Percentiles rank a stretch among this genome's conserved stretches.
These are phyloP conservation scores for Phrynocephalus vlangalii DNA, from an alignment of 2,797 vertebrate species.

Conservation along the genomic window DNA sequence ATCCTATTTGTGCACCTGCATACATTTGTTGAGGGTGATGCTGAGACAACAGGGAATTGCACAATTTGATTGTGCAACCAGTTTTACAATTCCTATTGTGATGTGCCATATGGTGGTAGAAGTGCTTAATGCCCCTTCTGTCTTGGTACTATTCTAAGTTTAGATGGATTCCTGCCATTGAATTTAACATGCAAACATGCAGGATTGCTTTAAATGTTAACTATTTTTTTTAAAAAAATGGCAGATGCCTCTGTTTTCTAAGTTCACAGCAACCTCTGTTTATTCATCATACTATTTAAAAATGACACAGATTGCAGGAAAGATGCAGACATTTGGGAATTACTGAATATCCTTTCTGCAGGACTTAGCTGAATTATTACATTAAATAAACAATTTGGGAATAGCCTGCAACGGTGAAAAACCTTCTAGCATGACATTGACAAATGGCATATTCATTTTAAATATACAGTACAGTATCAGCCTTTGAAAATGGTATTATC, in stretches of 20 bases:
- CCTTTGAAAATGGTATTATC: conserved; percentile 34
- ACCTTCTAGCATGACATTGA: conserved; percentile 22
- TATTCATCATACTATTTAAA: not conserved
- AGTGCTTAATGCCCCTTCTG: too few species aligned
- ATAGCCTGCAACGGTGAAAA: conserved; percentile 41
- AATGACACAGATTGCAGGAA: not conserved
- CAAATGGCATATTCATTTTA: conserved; percentile 46
- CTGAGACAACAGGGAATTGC: too few species aligned
- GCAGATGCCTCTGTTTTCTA: conserved; percentile 20
- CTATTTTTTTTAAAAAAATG: not conserved
- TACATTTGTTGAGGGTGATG: too few species aligned
- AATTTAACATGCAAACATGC: not conserved
- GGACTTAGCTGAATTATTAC: conserved; percentile 21
- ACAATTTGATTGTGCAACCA: too few species aligned
- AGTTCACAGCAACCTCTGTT: not conserved
- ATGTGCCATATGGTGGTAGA: too few species aligned
- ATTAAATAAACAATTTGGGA: conserved; percentile 24
- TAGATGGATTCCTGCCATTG: too few species aligned
- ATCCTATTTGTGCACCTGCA: not conserved
- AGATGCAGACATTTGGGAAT: conserved; percentile 21
- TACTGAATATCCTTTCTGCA: conserved; percentile 9
- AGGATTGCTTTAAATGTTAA: not conserved
- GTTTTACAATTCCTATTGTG: too few species aligned
- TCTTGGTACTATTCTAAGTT: too few species aligned
- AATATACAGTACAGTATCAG: conserved; percentile 20